Conservation (phyloP, 2,113 vertebrate genomes). For the Pleuronectes platessa region DNA sequence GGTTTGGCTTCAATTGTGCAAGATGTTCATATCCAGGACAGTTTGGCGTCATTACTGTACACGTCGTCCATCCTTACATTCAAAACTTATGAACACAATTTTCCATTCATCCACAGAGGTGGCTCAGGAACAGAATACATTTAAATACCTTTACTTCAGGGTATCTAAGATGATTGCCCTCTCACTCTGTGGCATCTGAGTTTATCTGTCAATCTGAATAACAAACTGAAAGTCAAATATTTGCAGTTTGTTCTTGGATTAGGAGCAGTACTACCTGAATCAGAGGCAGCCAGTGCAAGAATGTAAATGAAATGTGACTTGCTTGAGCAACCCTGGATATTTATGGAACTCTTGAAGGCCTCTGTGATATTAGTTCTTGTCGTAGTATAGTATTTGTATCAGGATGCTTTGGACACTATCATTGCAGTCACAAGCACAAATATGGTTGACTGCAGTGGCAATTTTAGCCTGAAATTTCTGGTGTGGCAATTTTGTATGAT, state of each 20-base stretch:
- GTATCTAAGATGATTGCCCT: neutral
- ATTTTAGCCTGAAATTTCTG: too few species aligned
- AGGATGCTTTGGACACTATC: too few species aligned
- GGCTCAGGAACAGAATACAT: neutral
- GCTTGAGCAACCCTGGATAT: slow-evolving; percentile 40
- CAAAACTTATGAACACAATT: neutral
- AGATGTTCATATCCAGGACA: too few species aligned
- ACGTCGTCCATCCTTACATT: too few species aligned
- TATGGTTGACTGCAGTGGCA: too few species aligned
- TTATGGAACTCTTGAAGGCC: slow-evolving; percentile 4
- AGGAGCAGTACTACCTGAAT: slow-evolving; percentile 2
- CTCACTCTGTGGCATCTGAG: slow-evolving; percentile 6
- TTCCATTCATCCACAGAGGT: neutral
- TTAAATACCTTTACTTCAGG: neutral
- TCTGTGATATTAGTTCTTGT: neutral
- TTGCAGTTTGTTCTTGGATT: slow-evolving; percentile 43
- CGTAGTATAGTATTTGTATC: neutral
- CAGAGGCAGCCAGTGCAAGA: neutral
- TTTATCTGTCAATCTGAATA: slow-evolving; percentile 30
- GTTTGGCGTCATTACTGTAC: too few species aligned
- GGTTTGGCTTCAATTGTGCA: too few species aligned
- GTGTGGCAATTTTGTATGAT: too few species aligned
- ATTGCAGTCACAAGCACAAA: too few species aligned
- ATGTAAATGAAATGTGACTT: slow-evolving; percentile 18
- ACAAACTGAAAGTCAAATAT: slow-evolving; percentile 58